A percentile compares a stretch with the other conserved stretches of the same genome.
These are phyloP conservation scores for Anastrepha ludens DNA, from an alignment of 1,140 invertebrate genomes.

Conservation along the genomic window DNA sequence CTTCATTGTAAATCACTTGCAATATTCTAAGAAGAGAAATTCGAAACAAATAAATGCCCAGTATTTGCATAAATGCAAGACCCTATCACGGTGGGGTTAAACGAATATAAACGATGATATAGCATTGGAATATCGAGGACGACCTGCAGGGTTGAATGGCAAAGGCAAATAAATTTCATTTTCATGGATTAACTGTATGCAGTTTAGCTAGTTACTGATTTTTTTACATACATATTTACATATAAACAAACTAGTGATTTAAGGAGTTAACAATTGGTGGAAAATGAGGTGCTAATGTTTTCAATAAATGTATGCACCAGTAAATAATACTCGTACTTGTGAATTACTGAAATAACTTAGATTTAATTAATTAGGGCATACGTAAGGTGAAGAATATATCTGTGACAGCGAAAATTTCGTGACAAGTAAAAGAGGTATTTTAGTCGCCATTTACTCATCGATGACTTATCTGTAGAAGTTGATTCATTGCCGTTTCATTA, in stretches of 20 bases:
- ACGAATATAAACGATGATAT: neutral
- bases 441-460: too few species aligned
- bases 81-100: neutral
- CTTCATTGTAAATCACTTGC: conserved; percentile 46
- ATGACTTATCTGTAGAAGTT: too few species aligned
- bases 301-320: too few species aligned
- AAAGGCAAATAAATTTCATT: conserved; percentile 1
- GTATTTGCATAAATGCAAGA: conserved; percentile 33
- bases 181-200: neutral
- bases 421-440: too few species aligned
- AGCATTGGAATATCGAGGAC: neutral
- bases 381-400: too few species aligned
- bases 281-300: too few species aligned
- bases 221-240: neutral
- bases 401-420: too few species aligned
- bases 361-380: too few species aligned
- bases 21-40: conserved; percentile 13
- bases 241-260: neutral
- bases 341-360: too few species aligned
- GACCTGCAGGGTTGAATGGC: neutral
- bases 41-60: neutral
- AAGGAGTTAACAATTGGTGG: neutral
- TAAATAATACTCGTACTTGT: too few species aligned
- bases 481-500: too few species aligned
- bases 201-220: neutral